A percentile compares a stretch with the other conserved stretches of the same genome.
Conservation (phyloP, 2,797 vertebrate species). For the Myripristis murdjan region DNA sequence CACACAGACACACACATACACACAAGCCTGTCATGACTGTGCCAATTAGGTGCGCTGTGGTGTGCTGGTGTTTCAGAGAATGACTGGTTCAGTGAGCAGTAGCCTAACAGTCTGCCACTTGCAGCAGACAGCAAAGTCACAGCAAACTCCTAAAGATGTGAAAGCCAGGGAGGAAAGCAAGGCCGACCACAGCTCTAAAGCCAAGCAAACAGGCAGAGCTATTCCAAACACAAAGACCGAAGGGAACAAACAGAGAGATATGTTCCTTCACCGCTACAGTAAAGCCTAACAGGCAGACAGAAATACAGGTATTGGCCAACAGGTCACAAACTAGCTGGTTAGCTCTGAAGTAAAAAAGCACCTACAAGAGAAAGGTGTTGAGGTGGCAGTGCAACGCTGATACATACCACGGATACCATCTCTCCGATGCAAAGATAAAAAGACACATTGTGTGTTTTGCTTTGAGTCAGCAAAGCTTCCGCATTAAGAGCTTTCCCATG, state of each 20-base stretch:
- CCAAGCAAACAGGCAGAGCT: slow-evolving; percentile 44
- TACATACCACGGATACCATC: too few relatives aligned
- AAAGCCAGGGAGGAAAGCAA: slow-evolving; percentile 35
- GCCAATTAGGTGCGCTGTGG: slow-evolving; percentile 51
- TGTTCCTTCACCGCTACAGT: slow-evolving; percentile 39
- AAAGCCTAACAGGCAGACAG: slow-evolving; percentile 45
- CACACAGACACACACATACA: slow-evolving; percentile 19
- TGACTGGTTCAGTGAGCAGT: slow-evolving; percentile 54
- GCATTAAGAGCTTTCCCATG: slow-evolving; percentile 69
- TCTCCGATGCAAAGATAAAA: slow-evolving; percentile 48
- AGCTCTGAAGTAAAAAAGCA: slow-evolving; percentile 40
- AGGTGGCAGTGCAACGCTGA: slow-evolving; percentile 25
- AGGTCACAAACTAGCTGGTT: slow-evolving; percentile 49
- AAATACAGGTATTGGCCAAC: slow-evolving; percentile 44
- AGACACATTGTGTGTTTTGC: slow-evolving; percentile 54
- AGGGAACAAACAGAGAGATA: slow-evolving; percentile 45
- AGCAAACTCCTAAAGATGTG: slow-evolving; percentile 54
- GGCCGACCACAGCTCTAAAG: slow-evolving; percentile 25
- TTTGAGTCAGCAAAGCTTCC: slow-evolving; percentile 68
- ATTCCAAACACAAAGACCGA: slow-evolving; percentile 39
- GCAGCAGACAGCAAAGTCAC: slow-evolving; percentile 58
- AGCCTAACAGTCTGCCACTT: slow-evolving; percentile 52
- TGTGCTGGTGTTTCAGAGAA: slow-evolving; percentile 34
- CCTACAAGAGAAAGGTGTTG: slow-evolving; percentile 51
- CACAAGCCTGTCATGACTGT: slow-evolving; percentile 30